Percentiles rank a stretch among this genome's conserved stretches.
Evolutionary conservation across 2,797 vertebrate genomes (phyloP).

Genomic region (Peromyscus eremicus): DNA sequence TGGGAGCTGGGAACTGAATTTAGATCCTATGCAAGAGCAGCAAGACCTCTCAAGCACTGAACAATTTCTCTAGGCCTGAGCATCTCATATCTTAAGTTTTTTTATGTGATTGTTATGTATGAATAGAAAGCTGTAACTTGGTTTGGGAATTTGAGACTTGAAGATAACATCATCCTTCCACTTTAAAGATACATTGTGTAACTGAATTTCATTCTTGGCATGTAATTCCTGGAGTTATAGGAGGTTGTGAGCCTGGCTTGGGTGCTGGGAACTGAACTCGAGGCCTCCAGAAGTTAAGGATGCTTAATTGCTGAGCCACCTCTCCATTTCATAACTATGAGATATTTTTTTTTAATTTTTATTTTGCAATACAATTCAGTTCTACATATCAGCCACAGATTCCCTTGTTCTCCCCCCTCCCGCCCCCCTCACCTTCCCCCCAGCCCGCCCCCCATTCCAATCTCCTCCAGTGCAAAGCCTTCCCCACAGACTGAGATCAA

Average conservation of each 20-base stretch:
- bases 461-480: no score
- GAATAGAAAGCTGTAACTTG: slow-evolving; percentile 14
- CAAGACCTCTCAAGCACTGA: neutral
- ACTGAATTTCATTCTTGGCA: slow-evolving; percentile 84
- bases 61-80: neutral
- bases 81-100: slow-evolving; percentile 43
- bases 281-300: neutral
- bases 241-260: neutral
- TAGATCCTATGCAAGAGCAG: neutral
- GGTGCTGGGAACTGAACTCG: neutral
- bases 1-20: neutral
- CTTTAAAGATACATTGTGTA: neutral
- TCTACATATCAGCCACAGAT: no score
- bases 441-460: no score
- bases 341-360: slow-evolving; percentile 2
- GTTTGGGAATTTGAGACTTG: slow-evolving; percentile 51
- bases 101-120: slow-evolving; percentile 17
- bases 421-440: no score
- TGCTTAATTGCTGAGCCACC: neutral
- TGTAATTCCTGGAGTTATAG: slow-evolving; percentile 82
- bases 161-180: slow-evolving; percentile 7
- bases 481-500: no score
- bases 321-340: neutral
- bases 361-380: no score
- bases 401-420: no score